Evolutionary conservation across 2,113 vertebrate genomes (phyloP).

Genomic region (Solenodon paradoxus): DNA sequence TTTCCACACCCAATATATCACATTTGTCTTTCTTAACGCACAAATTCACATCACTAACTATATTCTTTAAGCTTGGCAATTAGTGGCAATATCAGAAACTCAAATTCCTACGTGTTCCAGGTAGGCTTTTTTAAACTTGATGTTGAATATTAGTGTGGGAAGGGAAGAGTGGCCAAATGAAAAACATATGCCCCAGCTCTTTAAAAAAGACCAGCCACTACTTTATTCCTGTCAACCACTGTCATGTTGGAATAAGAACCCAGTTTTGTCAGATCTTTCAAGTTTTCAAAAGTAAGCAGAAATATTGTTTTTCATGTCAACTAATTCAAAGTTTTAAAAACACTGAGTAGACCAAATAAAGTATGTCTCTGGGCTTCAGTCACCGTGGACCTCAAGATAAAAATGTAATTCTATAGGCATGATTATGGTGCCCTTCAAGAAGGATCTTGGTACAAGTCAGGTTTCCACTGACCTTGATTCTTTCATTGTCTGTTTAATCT

Average conservation of each 20-base stretch:
- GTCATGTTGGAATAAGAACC: not conserved
- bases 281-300: not conserved
- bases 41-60: not conserved
- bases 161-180: not conserved
- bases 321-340: not conserved
- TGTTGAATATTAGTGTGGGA: not conserved
- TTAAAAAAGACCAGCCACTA: not conserved
- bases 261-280: not conserved
- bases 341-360: not conserved
- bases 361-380: not conserved
- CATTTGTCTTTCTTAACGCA: conserved; percentile 26
- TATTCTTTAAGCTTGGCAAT: not conserved
- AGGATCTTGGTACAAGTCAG: not conserved
- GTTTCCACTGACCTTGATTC: not conserved
- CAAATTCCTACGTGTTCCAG: not conserved
- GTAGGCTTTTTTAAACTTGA: not conserved
- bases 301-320: not conserved
- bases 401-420: not conserved
- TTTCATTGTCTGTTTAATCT: not conserved
- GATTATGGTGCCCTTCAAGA: not conserved
- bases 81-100: not conserved
- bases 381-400: not conserved
- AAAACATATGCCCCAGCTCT: not conserved
- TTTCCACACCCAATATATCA: not conserved
- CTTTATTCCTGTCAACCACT: not conserved